phyloP scores from a whole-genome alignment of 92 coral and sea anemone genomes.

The Pocillopora grandis region DNA sequence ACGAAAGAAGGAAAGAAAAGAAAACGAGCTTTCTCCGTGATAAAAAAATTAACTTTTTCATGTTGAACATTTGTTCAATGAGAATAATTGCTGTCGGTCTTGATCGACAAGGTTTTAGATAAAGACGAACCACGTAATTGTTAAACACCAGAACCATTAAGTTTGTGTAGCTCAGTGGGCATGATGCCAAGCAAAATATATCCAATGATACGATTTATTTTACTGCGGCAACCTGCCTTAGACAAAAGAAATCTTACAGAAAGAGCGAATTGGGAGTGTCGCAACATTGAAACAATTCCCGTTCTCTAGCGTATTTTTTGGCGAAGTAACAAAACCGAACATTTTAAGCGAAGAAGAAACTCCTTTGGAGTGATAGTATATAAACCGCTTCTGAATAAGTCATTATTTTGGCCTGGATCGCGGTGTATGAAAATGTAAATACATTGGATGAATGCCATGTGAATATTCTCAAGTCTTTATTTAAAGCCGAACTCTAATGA shows the following conservation, averaged over 20 bases:
- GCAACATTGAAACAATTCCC: background rate
- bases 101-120: conserved; percentile 1
- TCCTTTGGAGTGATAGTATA: conserved; percentile 13
- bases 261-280: background rate
- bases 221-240: background rate
- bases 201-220: conserved; percentile 11
- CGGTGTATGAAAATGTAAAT: conserved; percentile 56
- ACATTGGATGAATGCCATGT: conserved; percentile 54
- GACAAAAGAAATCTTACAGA: background rate
- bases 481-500: background rate
- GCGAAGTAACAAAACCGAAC: background rate
- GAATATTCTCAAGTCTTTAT: background rate
- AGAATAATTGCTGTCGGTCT: background rate
- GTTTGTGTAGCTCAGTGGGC: background rate
- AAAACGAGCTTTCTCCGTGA: background rate
- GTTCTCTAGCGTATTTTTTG: background rate
- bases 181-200: conserved; percentile 4
- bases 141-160: background rate
- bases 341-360: background rate
- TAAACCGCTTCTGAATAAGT: conserved; percentile 62
- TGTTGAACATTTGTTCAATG: too few relatives aligned
- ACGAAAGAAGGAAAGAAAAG: background rate
- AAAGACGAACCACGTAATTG: background rate
- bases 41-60: background rate
- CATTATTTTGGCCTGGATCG: conserved; percentile 36